Base-by-base conservation (phyloP, 2,888 invertebrate species). In the Idaea biselata region DNA sequence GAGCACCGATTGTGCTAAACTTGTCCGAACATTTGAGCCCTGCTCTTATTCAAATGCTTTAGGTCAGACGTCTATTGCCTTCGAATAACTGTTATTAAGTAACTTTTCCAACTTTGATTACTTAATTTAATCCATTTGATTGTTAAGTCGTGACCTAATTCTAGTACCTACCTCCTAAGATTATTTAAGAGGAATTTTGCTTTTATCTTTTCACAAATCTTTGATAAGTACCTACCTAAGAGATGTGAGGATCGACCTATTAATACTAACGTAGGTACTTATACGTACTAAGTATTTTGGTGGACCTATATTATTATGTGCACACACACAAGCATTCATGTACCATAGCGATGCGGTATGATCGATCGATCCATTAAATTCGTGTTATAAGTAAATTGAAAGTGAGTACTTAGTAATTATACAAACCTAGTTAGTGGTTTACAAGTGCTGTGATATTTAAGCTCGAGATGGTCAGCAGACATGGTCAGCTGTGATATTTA, bases 61-160 rank as follows among this genome's bases (percentile, higher is more conserved):
- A 83, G 89, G 90, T 89, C 89, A 86, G 84, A 78, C 82, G 78
- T 81, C 86, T 83, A 88, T 89, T 86, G 86, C 84, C 76, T 87
- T 80, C 77, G 80, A 86, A 87, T 84, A 44, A 86, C 77, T 83
- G 81, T 86, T 86, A 88, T 89, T 87, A 84, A 82, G 74, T 76
- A 77, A 81, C 82, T 84, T 81, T 79, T 79, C 74, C 70, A 83
- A 87, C 79, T 83, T 82, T 75, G 77, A 83, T 86, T 81, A 79
- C 74, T 83, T 81, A 78, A 79, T 75, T 76, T 74, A 74, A 77
- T 81, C 76, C 67, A 65, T 66, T 69, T 62, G 61, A 57, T 60
- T 17, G 62, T 56, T 60, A 14, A 64, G 56, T 62, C 16, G 25
- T 56, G 56, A 60, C 60, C 18, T 57, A 58, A 57, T 58, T 58